A percentile compares a stretch with the other conserved stretches of the same genome.
Evolutionary conservation across 2,797 vertebrate species (phyloP).

Genomic region (Pangasius mekongensis): DNA sequence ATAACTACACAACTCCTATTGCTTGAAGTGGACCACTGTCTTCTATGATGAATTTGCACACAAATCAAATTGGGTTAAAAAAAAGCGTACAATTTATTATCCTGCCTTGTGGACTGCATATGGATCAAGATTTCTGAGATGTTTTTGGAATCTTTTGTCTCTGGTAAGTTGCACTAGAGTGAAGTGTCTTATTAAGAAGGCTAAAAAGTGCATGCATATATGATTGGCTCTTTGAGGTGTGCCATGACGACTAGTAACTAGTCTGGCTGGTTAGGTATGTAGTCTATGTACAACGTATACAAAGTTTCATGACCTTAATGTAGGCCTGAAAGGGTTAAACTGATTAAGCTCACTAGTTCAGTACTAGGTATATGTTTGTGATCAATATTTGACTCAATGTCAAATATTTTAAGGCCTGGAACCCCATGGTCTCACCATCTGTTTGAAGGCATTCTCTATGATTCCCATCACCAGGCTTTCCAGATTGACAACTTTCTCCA

Average conservation of each 20-base stretch:
- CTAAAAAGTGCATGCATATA: not conserved
- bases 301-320: not conserved
- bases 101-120: not conserved
- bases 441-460: constrained; percentile 93
- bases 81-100: not conserved
- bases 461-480: constrained; percentile 93
- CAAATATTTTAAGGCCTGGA: not conserved
- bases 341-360: not conserved
- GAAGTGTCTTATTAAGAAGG: not conserved
- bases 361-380: not conserved
- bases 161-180: not conserved
- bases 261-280: not conserved
- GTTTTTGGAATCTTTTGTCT: not conserved
- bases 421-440: constrained; percentile 83
- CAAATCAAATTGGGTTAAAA: not conserved
- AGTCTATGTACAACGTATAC: not conserved
- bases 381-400: not conserved
- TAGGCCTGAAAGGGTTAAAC: not conserved
- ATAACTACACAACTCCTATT: not conserved
- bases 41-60: not conserved
- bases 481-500: constrained; percentile 90
- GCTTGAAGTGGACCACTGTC: not conserved
- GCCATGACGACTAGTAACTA: not conserved
- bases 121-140: not conserved
- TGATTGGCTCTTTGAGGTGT: too few species aligned